Conservation (phyloP, 1,140 invertebrate species). For the Dolichoris vasculosae region DNA sequence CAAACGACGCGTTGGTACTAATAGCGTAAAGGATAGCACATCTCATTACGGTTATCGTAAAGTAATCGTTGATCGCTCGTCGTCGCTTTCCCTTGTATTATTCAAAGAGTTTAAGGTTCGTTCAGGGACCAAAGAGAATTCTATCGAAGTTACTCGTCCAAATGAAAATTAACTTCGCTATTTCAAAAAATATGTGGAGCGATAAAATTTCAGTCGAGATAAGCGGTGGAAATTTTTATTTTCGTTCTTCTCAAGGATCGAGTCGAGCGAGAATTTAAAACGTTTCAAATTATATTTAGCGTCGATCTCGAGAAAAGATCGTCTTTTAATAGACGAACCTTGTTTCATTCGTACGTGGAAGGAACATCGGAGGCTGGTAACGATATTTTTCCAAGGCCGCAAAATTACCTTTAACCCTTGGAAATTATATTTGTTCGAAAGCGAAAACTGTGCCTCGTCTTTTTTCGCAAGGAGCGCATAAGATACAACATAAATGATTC, state of each 20-base stretch:
- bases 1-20: neutral
- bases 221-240: neutral
- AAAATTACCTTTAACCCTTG: conserved; percentile 13
- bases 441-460: neutral
- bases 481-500: conserved; percentile 31
- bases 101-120: neutral
- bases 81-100: neutral
- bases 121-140: neutral
- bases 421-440: neutral
- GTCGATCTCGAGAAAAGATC: neutral
- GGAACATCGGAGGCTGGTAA: too few relatives aligned
- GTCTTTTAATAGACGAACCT: neutral
- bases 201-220: neutral
- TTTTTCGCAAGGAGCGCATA: neutral
- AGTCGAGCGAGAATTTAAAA: too few relatives aligned
- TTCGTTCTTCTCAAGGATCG: neutral
- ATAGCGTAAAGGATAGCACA: neutral
- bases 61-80: neutral
- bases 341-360: neutral
- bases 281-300: neutral
- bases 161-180: neutral
- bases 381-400: conserved; percentile 16
- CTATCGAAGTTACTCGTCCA: neutral
- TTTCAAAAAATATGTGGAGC: neutral
- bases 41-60: neutral